These are phyloP conservation scores for Ia io DNA, from an alignment of 2,113 vertebrate genomes.

Conservation along the genomic window DNA sequence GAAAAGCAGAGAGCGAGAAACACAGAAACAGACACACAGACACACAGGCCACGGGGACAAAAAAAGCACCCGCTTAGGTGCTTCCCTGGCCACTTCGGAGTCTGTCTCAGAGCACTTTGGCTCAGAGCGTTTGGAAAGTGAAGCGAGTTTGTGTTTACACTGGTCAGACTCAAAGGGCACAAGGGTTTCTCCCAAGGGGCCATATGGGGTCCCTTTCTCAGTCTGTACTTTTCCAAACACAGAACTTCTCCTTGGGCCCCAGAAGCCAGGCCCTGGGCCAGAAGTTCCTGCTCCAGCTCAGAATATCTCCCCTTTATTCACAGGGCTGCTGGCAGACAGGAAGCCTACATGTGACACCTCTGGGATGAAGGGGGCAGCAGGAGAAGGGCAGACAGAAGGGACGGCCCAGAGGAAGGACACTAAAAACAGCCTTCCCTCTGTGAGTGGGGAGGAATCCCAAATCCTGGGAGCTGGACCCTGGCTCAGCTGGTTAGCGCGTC, in stretches of 20 bases:
- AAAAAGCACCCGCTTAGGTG: accelerated
- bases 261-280: not conserved
- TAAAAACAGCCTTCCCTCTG: slow-evolving; percentile 44
- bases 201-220: not conserved
- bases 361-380: not conserved
- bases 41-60: not conserved
- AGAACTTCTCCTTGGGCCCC: not conserved
- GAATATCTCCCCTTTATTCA: not conserved
- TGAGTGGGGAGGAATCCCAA: not conserved
- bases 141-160: not conserved
- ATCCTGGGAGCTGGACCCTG: not conserved
- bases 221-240: slow-evolving; percentile 32
- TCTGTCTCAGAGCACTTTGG: not conserved
- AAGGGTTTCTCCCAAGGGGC: not conserved
- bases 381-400: not conserved
- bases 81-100: not conserved
- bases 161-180: not conserved
- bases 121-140: not conserved
- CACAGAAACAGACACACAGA: not conserved
- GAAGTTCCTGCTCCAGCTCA: not conserved
- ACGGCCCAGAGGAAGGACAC: not conserved
- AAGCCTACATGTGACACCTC: not conserved
- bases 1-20: not conserved
- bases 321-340: not conserved
- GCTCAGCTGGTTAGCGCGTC: not conserved